Percentiles rank a stretch among this genome's conserved stretches.
Conservation (phyloP, 2,888 invertebrate genomes). For the Tridacna crocea region DNA sequence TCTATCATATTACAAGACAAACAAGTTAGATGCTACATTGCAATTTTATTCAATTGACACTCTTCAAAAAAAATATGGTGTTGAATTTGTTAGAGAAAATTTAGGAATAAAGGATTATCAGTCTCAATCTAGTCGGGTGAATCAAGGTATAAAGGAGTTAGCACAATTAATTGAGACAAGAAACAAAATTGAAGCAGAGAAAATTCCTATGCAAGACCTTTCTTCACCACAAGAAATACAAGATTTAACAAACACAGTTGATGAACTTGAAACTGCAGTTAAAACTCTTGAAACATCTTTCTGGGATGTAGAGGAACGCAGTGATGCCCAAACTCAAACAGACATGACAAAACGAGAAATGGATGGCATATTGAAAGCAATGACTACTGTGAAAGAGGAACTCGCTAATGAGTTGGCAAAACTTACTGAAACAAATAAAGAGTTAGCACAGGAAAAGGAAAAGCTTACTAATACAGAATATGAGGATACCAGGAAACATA, state of each 20-base stretch:
- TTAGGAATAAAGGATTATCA: too few species aligned
- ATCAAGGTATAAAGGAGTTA: too few species aligned
- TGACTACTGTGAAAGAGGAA: constrained; percentile 46
- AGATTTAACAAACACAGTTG: too few species aligned
- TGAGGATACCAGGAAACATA: constrained; percentile 31
- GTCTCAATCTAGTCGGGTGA: too few species aligned
- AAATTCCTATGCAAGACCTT: constrained; percentile 42
- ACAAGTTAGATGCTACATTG: too few species aligned
- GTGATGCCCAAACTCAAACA: constrained; percentile 28
- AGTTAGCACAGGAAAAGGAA: constrained; percentile 31
- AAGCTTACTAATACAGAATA: constrained; percentile 30
- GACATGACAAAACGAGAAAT: constrained; percentile 42
- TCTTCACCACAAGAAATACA: constrained; percentile 39
- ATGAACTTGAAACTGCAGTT: constrained; percentile 40
- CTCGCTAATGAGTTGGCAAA: constrained; percentile 44
- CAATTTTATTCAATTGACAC: too few species aligned
- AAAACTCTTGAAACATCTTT: constrained; percentile 33
- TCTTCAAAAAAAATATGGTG: too few species aligned
- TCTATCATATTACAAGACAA: too few species aligned
- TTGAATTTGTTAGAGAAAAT: too few species aligned
- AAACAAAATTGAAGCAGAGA: constrained; percentile 20
- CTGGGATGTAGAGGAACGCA: constrained; percentile 22
- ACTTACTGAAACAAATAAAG: constrained; percentile 37
- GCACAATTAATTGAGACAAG: too few species aligned
- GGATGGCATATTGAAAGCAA: constrained; percentile 42